These are phyloP conservation scores for Chitala chitala DNA, from an alignment of 2,113 vertebrate genomes.

Conservation along the genomic window DNA sequence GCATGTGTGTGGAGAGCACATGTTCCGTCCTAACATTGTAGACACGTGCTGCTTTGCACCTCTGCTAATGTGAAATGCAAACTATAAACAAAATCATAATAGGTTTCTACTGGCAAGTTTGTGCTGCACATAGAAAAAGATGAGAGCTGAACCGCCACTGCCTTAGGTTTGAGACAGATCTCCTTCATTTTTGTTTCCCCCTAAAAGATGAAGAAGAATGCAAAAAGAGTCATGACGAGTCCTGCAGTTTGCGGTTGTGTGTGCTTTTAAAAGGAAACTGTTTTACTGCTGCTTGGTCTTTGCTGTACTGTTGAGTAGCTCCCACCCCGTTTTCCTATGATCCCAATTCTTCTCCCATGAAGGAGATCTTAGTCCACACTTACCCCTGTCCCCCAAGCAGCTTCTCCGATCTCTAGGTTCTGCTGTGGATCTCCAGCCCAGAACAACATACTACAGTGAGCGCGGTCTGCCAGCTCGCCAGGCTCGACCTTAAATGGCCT, in stretches of 20 bases:
- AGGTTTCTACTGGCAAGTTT: neutral
- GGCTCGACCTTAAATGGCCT: no score
- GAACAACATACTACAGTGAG: conserved; percentile 51
- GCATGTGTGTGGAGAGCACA: no score
- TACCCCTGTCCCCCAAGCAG: neutral
- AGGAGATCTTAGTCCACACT: neutral
- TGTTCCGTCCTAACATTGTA: no score
- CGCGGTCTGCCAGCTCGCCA: no score
- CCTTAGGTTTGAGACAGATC: neutral
- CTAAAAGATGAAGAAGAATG: neutral
- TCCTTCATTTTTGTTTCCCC: neutral
- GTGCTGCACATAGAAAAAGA: neutral
- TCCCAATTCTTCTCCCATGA: neutral
- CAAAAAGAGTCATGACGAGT: no score
- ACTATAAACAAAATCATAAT: conserved; percentile 1
- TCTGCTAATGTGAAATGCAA: neutral
- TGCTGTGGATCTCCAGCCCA: neutral
- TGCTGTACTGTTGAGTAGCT: no score
- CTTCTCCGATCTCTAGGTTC: neutral
- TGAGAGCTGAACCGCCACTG: neutral
- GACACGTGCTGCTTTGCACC: no score
- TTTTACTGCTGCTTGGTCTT: no score
- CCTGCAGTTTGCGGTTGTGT: no score
- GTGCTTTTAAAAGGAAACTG: no score
- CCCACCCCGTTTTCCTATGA: neutral